Percentiles rank a stretch among this genome's conserved stretches.
phyloP scores from a whole-genome alignment of 2,888 invertebrate genomes.

The Heliconius aoede region DNA sequence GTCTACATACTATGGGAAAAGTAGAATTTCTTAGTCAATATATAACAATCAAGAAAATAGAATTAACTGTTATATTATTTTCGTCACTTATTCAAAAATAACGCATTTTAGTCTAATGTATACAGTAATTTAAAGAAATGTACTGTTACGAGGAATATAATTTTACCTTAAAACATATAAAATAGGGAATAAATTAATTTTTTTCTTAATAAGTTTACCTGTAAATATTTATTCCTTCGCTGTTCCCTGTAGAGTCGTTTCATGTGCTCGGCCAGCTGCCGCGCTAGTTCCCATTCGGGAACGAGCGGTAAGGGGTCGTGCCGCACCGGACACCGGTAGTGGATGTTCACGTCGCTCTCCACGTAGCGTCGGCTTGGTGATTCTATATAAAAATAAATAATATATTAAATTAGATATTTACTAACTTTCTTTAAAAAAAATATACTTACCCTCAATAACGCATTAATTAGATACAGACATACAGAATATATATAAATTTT shows the following conservation, averaged over 20 bases:
- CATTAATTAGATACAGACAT: background rate
- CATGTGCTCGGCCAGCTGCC: conserved; percentile 95
- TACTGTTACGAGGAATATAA: no score
- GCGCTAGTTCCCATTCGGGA: conserved; percentile 94
- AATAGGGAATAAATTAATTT: background rate
- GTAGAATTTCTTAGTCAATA: conserved; percentile 10
- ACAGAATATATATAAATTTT: no score
- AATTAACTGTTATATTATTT: background rate
- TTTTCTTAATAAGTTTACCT: conserved; percentile 70
- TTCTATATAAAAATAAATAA: conserved; percentile 80
- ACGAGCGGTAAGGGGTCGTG: conserved; percentile 93
- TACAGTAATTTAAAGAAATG: no score
- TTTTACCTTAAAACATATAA: background rate
- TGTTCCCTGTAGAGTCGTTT: conserved; percentile 95
- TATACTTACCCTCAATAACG: background rate
- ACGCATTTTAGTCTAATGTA: background rate
- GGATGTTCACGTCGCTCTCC: conserved; percentile 96
- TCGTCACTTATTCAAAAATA: background rate
- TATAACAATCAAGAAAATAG: background rate
- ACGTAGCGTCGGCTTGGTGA: conserved; percentile 92
- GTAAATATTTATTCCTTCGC: conserved; percentile 93
- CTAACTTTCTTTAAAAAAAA: background rate
- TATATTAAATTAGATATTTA: background rate
- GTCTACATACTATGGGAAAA: conserved; percentile 31
- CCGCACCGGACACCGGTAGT: conserved; percentile 94